Conservation (phyloP, 2,888 invertebrate genomes). For the Hyposoter didymator region DNA sequence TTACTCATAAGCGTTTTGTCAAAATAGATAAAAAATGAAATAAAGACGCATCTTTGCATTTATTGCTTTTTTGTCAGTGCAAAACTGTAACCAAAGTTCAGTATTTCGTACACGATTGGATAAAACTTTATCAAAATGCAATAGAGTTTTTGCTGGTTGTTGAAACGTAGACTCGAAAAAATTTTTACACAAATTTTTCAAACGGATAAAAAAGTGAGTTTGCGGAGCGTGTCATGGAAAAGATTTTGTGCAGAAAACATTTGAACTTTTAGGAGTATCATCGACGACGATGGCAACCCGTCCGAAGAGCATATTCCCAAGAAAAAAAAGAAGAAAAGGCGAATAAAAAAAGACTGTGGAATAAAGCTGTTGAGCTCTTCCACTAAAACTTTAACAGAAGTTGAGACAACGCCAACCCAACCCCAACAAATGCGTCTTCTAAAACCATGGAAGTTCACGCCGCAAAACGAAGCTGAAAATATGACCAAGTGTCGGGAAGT, state of each 20-base stretch:
- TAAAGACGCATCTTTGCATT: too few relatives aligned
- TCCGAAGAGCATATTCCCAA: constrained; percentile 19
- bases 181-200: not conserved
- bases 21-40: too few relatives aligned
- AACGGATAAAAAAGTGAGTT: not conserved
- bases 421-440: not conserved
- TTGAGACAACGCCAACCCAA: constrained; percentile 51
- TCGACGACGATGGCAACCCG: constrained; percentile 53
- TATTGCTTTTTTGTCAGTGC: too few relatives aligned
- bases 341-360: constrained; percentile 63
- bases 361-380: constrained; percentile 76
- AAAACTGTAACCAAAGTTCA: not conserved
- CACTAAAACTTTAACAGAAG: constrained; percentile 54
- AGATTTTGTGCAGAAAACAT: not conserved
- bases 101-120: too few relatives aligned
- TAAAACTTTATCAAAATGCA: too few relatives aligned
- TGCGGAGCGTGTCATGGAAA: not conserved
- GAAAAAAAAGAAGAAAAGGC: constrained; percentile 47
- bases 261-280: constrained; percentile 75
- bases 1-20: not conserved
- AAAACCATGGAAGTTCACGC: constrained; percentile 53
- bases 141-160: too few relatives aligned
- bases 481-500: constrained; percentile 73
- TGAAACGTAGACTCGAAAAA: too few relatives aligned
- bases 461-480: constrained; percentile 54